Evolutionary conservation across 2,113 vertebrate species (phyloP).

Genomic region (Otocyon megalotis): DNA sequence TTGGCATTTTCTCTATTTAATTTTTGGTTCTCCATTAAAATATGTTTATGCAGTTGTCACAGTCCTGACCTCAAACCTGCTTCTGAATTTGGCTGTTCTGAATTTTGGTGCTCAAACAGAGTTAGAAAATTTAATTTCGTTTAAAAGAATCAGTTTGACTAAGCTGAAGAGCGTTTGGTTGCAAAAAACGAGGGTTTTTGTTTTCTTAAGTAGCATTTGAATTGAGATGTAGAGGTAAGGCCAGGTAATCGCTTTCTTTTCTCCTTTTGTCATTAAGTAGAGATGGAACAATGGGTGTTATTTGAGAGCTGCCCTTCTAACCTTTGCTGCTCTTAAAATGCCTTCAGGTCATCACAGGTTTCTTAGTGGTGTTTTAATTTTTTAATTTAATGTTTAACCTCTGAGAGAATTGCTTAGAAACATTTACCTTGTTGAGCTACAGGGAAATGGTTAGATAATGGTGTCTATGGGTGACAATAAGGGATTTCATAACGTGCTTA

Average conservation of each 20-base stretch:
- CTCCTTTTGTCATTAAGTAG: constrained; percentile 85
- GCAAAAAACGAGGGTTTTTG: constrained; percentile 43
- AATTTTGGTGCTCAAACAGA: neutral
- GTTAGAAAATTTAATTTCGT: constrained; percentile 34
- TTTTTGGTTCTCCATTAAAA: constrained; percentile 40
- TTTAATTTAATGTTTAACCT: constrained; percentile 84
- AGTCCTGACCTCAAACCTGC: constrained; percentile 6
- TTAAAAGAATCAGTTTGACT: neutral
- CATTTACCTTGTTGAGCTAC: constrained; percentile 45
- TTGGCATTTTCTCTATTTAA: constrained; percentile 8
- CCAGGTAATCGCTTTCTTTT: constrained; percentile 88
- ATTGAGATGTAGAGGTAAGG: constrained; percentile 84
- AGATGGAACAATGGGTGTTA: constrained; percentile 87
- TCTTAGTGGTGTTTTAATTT: constrained; percentile 82
- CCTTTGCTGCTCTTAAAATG: constrained; percentile 87
- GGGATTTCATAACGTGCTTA: constrained; percentile 27
- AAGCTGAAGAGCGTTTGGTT: constrained; percentile 29
- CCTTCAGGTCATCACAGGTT: constrained; percentile 86
- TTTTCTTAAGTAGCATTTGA: constrained; percentile 78
- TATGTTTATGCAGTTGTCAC: neutral
- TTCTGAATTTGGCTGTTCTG: neutral
- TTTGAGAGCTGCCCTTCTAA: constrained; percentile 88
- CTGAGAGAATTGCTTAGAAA: constrained; percentile 68
- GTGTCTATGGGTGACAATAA: neutral
- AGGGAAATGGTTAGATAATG: constrained; percentile 60